These are phyloP conservation scores for Eufriesea mexicana DNA, from an alignment of 1,140 invertebrate species.

Conservation along the genomic window DNA sequence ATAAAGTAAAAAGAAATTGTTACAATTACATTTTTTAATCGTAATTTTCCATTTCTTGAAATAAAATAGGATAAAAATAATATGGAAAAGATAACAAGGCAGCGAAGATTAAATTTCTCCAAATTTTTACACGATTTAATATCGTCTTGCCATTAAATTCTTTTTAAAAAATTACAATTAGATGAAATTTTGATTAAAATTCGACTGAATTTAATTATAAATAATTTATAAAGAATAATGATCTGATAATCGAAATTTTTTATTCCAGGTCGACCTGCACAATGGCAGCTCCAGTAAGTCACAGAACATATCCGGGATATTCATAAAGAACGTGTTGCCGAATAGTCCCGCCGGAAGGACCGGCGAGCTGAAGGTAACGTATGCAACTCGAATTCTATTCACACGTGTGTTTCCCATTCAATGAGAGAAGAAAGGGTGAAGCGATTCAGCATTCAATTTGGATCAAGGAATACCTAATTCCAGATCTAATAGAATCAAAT, in stretches of 20 bases:
- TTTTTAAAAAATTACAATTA: too few relatives aligned
- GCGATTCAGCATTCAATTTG: background rate
- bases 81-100: too few relatives aligned
- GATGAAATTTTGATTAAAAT: background rate
- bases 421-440: background rate
- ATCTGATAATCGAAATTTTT: background rate
- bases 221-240: background rate
- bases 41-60: too few relatives aligned
- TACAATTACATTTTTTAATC: too few relatives aligned
- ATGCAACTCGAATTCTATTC: slow-evolving; percentile 9
- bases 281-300: slow-evolving; percentile 77
- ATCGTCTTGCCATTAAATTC: too few relatives aligned
- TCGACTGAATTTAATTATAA: too few relatives aligned
- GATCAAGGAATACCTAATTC: too few relatives aligned
- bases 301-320: slow-evolving; percentile 92
- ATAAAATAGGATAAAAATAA: too few relatives aligned
- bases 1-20: too few relatives aligned
- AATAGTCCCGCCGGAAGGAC: slow-evolving; percentile 96
- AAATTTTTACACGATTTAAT: too few relatives aligned
- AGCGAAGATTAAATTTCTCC: too few relatives aligned
- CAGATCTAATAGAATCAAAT: background rate
- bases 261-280: slow-evolving; percentile 84
- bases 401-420: background rate
- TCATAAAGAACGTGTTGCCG: slow-evolving; percentile 97
- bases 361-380: slow-evolving; percentile 91